These are phyloP conservation scores for Pterobdella sp. DNA, from an alignment of 2,888 invertebrate genomes.

Conservation along the genomic window DNA sequence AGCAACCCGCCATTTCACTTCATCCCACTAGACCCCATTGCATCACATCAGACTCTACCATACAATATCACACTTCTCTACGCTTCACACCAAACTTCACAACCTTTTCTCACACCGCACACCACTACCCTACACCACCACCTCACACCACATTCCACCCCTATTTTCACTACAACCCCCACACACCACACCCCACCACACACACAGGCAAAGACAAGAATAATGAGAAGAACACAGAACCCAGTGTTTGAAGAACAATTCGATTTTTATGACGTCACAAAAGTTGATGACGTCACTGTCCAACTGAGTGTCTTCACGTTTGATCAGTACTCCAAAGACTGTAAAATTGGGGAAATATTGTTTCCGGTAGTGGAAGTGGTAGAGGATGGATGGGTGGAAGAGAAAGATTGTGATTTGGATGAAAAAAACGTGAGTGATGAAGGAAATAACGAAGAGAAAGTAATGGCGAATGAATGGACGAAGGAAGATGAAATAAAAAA, in stretches of 20 bases:
- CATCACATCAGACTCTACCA: no score
- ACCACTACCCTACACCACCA: no score
- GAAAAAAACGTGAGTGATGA: neutral
- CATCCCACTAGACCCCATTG: no score
- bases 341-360: constrained; percentile 93
- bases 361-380: neutral
- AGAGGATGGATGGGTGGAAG: neutral
- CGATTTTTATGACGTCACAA: constrained; percentile 85
- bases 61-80: no score
- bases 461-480: neutral
- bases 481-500: neutral
- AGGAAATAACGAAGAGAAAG: neutral
- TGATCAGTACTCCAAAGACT: constrained; percentile 93
- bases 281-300: constrained; percentile 83
- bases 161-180: neutral
- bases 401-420: neutral
- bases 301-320: constrained; percentile 57
- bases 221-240: constrained; percentile 86
- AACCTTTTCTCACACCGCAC: no score
- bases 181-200: neutral
- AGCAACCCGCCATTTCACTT: no score
- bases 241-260: constrained; percentile 98
- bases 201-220: constrained; percentile 73
- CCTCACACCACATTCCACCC: no score
- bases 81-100: no score